A percentile compares a stretch with the other conserved stretches of the same genome.
phyloP scores from a whole-genome alignment of 1,140 invertebrate genomes.

The Tribolium madens region DNA sequence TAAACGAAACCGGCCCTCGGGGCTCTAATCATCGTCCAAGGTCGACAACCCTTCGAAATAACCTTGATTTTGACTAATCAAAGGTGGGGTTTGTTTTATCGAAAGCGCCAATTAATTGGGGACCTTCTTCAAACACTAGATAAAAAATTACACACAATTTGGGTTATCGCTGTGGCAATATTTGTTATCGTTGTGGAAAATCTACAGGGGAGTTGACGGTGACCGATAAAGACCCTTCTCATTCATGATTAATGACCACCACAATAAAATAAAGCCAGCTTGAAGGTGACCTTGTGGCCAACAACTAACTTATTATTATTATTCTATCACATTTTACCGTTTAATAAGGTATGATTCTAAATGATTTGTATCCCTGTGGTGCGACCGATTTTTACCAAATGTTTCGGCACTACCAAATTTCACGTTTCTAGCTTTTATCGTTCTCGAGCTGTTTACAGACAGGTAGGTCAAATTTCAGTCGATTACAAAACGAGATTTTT shows the following conservation, averaged over 20 bases:
- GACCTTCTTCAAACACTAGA: slow-evolving; percentile 1
- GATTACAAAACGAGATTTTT: no score
- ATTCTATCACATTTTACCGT: no score
- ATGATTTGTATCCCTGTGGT: no score
- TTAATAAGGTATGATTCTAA: no score
- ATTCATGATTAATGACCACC: background rate
- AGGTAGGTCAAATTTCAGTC: no score
- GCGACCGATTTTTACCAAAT: no score
- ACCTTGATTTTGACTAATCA: background rate
- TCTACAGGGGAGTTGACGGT: background rate
- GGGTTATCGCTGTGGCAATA: slow-evolving; percentile 20
- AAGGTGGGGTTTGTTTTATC: background rate
- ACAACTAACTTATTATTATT: no score
- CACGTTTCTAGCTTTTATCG: no score
- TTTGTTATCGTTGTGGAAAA: slow-evolving; percentile 14
- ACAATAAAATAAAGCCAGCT: no score
- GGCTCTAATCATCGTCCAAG: slow-evolving; percentile 31
- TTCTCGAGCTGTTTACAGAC: no score
- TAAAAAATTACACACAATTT: slow-evolving; percentile 30
- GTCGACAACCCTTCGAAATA: slow-evolving; percentile 34
- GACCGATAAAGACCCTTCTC: background rate
- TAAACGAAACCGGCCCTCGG: slow-evolving; percentile 39
- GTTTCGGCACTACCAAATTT: no score
- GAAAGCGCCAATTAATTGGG: slow-evolving; percentile 27
- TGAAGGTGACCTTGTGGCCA: no score